Conservation (phyloP, 23 tunicate genomes). For the Diplosoma virens region DNA sequence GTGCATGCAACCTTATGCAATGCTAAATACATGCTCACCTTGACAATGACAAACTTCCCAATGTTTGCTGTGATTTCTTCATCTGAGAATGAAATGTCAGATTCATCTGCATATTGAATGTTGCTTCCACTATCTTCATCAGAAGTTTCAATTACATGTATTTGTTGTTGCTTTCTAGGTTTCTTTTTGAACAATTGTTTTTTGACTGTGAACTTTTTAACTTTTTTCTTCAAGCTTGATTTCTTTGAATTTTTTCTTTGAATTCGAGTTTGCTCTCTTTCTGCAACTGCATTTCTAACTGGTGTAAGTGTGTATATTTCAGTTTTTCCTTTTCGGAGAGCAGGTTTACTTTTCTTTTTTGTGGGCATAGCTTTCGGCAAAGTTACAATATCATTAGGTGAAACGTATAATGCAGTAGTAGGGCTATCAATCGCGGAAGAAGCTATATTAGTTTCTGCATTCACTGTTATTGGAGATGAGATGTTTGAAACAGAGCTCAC, state of each 20-base stretch:
- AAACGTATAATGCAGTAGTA: not conserved
- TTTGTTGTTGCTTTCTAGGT: too few species aligned
- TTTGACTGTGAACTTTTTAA: too few species aligned
- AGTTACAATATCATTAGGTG: too few species aligned
- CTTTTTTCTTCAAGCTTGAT: too few species aligned
- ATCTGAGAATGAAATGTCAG: constrained; percentile 5
- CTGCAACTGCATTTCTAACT: constrained; percentile 15
- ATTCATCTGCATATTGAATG: constrained; percentile 7
- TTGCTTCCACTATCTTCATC: not conserved
- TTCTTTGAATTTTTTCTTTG: not conserved
- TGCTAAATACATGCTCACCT: too few species aligned
- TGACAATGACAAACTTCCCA: constrained; percentile 16
- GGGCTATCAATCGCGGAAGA: not conserved
- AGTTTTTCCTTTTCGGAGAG: not conserved
- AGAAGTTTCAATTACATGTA: constrained; percentile 1
- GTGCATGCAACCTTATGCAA: too few species aligned
- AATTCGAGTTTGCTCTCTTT: not conserved
- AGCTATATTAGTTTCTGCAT: too few species aligned
- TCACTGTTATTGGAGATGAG: too few species aligned
- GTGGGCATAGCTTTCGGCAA: not conserved
- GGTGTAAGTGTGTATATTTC: constrained; percentile 9
- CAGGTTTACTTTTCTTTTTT: not conserved
- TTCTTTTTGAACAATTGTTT: constrained; percentile 15
- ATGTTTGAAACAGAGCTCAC: too few species aligned
- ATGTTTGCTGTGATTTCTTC: constrained; percentile 17